Base-by-base conservation (phyloP, 2,113 vertebrate genomes). In the Cichladusa arquata region DNA sequence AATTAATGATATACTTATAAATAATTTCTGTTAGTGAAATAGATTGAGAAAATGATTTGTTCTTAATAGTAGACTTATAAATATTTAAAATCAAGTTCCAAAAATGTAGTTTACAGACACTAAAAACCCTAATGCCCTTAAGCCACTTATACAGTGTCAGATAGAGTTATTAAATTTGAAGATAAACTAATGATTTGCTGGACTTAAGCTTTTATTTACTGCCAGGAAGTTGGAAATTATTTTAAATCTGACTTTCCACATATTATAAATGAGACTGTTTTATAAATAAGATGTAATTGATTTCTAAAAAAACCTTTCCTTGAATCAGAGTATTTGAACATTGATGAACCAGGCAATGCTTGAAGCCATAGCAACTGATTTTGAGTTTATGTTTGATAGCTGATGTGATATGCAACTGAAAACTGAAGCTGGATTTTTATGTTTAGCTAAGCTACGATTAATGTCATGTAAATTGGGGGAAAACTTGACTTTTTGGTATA, bases 1-100 rank as follows among this genome's bases (percentile, higher is more conserved):
- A 97, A 98, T 98, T 98, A 97, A 98, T 96, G 88, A 96, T 93
- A 78, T 61, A 95, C 97, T 98, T 97, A 98, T 98, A 97, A 98
- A 98, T 98, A 98, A 98, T 98, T 98, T 98, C 97, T 97, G 93
- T 81, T 97, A 93, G 95, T 94, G 96, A 97, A 98, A 98, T 94
- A 98, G 97, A 98, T 98, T 97, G 97, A 97, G 97, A 97, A 98
- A 98, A 97, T 97, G 42, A 98, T 98, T 98, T 98, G 97, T 97
- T 97, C 97, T 95, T 97, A 98, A 97, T 94, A 96, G 93, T 88
- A 95, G 91, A 91, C 60, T 95, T 92, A 97, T 98, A 97, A 98
- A 98, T 98, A 98, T 98, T 98, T 97, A 92, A 98, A 64, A 87
- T 40, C 76, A 95, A 95, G 87, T 87, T 93, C 54, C 84, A 96